Conservation (phyloP, 1,140 invertebrate species). For the Globodera rostochiensis region DNA sequence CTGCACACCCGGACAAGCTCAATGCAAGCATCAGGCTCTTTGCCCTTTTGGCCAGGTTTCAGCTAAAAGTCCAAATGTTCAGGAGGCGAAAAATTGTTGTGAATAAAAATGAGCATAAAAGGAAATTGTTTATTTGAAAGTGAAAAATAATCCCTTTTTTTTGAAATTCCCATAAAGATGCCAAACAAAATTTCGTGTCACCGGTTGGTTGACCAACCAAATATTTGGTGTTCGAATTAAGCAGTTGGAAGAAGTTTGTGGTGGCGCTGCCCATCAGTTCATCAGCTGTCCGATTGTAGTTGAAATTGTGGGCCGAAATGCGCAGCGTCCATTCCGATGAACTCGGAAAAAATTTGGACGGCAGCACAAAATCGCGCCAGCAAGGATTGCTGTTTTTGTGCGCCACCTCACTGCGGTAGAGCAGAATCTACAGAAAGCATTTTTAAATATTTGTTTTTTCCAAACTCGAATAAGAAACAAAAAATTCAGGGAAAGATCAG, state of each 20-base stretch:
- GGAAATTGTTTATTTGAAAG: neutral
- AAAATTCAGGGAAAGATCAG: neutral
- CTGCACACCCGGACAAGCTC: constrained; percentile 47
- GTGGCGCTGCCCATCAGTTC: constrained; percentile 44
- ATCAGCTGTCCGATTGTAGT: constrained; percentile 40
- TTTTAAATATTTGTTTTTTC: too few relatives aligned
- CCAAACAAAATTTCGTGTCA: constrained; percentile 8
- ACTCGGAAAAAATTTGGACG: constrained; percentile 50
- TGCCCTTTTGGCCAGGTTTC: constrained; percentile 37
- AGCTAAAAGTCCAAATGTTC: constrained; percentile 27
- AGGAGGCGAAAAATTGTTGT: constrained; percentile 11
- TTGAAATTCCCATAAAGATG: constrained; percentile 14
- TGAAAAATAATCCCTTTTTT: constrained; percentile 13
- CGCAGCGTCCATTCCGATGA: constrained; percentile 49
- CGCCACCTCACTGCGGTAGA: constrained; percentile 49
- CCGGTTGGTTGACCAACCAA: constrained; percentile 39
- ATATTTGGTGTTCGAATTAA: constrained; percentile 44
- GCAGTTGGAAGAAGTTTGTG: constrained; percentile 50
- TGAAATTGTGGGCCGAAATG: constrained; percentile 48
- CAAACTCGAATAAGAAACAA: constrained; percentile 25
- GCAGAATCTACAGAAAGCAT: constrained; percentile 44
- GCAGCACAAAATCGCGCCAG: constrained; percentile 49
- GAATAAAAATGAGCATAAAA: neutral
- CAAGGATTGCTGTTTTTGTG: constrained; percentile 33
- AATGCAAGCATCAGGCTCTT: constrained; percentile 41